Base-by-base conservation (phyloP, 2,113 vertebrate species). In the Gavialis gangeticus region DNA sequence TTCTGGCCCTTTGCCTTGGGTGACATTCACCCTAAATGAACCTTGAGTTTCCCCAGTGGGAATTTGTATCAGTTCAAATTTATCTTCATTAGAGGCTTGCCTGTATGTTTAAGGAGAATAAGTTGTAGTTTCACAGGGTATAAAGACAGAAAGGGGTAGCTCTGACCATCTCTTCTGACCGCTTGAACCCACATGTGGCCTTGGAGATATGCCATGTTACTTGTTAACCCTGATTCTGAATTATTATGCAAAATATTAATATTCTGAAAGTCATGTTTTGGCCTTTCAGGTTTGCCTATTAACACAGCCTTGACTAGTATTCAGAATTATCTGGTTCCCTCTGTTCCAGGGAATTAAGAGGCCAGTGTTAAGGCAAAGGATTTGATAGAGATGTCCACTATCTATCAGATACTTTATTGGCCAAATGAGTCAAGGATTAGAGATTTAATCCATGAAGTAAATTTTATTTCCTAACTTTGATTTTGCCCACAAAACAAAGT, bases 381-480 rank as follows among this genome's bases (percentile, higher is more conserved):
- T 90, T 96, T 90, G 64, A 90, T 84, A 66, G 77, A 86, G 60
- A 30, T 25, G 91, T 93, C 80, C 6, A 46, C 21, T 69, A 79
- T 91, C 89, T 73, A 73, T 97, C 95, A 93, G 59, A 59, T 0
- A 0, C 6, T 95, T 96, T 97, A 95, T 87, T 95, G 89, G 91
- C 71, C 92, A 88, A 91, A 94, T 19, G 80, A 96, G 46, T 15
- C 69, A 91, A 94, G 84, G 88, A 95, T 97, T 95, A 94, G 85
- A 91, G 37, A 6, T 66, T 90, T 94, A 96, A 95, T 96, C 89
- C 87, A 89, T 85, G 92, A 96, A 97, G 59, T 57, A 95, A 94
- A 94, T 96, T 97, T 96, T 96, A 92, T 95, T 93, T 96, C 83
- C 75, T 89, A 78, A 85, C 79, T 96, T 96, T 97, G 87, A 95